Percentiles rank a stretch among this genome's conserved stretches.
These are phyloP conservation scores for Melozone crissalis DNA, from an alignment of 2,113 vertebrate genomes.

Conservation along the genomic window DNA sequence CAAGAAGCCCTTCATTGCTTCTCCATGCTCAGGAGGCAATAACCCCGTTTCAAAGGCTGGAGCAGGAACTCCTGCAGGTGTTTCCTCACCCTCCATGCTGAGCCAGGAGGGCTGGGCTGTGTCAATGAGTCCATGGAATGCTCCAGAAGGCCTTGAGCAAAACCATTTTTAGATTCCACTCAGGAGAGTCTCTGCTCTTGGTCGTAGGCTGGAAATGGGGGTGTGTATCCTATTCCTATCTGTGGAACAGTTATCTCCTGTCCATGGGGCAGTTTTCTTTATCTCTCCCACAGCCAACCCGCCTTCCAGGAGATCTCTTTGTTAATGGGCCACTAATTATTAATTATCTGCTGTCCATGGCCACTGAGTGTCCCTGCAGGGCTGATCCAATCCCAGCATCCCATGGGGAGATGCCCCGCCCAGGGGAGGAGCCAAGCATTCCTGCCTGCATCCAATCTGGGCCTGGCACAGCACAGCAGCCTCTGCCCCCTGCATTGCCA, in stretches of 20 bases:
- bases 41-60: constrained; percentile 56
- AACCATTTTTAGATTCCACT: background rate
- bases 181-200: background rate
- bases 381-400: too few species aligned
- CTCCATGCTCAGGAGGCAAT: constrained; percentile 53
- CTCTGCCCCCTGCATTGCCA: too few species aligned
- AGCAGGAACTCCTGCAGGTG: constrained; percentile 47
- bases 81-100: constrained; percentile 27
- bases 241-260: background rate
- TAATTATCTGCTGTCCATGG: too few species aligned
- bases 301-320: too few species aligned
- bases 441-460: too few species aligned
- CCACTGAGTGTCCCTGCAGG: too few species aligned
- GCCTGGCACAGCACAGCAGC: too few species aligned
- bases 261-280: too few species aligned
- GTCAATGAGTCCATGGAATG: background rate
- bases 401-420: too few species aligned
- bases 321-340: too few species aligned
- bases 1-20: constrained; percentile 58
- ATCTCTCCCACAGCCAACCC: too few species aligned
- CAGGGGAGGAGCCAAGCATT: too few species aligned
- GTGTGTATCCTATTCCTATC: background rate
- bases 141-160: background rate
- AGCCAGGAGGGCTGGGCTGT: background rate
- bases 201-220: background rate